Evolutionary conservation across 1,140 invertebrate species (phyloP), one percentile per base, ranked within the genome.

Genomic region (Orius insidiosus): DNA sequence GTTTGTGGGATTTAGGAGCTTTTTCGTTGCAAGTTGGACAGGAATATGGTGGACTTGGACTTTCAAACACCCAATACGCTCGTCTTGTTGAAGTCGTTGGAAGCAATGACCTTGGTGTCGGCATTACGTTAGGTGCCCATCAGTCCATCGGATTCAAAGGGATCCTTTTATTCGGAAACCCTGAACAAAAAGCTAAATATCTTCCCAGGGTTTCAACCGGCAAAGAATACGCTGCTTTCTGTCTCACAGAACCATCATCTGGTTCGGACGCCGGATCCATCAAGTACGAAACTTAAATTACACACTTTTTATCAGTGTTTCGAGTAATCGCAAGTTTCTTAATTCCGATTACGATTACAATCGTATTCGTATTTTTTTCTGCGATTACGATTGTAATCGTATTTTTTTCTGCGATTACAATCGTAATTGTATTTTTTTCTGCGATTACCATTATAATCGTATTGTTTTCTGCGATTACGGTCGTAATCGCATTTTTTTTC

Each of bases 91-190:
- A 96, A 66, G 78, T 94, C 59, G 85, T 96, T 39, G 84, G 85
- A 36, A 67, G 70, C 11, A 64, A 93, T 67, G 93, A 98, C 67
- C 68, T 98, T 13, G 77, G 71, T 19, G 72, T 98, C 39, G 88
- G 84, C 50, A 94, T 96, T 52, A 77, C 74, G 31, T 67, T 90
- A 19, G 87, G 85, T 53, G 84, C 85, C 45, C 86, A 92, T 68
- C 86, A 90, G 64, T 87, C 83, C 54, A 90, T 92, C 61, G 86
- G 87, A 31, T 88, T 93, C 55, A 92, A 92, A 67, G 95, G 93
- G 39, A 96, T 99, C 55, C 66, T 98, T 37, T 60, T 98, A 42
- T 88, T 73, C 69, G 92, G 92, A 19, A 87, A 71, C 24, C 76
- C 82, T 14, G 81, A 84, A 57, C 87, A 95, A 66, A 90, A 92